Conservation (phyloP, 2,797 vertebrate species). For the Amblyopsis hoosieri region DNA sequence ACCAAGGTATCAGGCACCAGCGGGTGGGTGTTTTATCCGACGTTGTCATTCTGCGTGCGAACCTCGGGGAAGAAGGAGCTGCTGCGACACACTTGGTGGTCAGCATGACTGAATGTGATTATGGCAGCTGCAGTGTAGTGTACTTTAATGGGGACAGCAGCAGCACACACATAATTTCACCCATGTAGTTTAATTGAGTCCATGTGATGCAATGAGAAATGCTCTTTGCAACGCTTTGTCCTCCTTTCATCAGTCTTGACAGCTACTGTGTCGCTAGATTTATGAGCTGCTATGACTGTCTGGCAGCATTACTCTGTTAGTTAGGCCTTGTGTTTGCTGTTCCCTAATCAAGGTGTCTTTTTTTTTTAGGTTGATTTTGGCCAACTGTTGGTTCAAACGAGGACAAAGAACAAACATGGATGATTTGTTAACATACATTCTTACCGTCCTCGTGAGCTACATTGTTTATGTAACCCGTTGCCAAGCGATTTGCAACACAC, state of each 20-base stretch:
- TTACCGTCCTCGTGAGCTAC: conserved; percentile 38
- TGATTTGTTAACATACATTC: conserved; percentile 26
- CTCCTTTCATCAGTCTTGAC: background rate
- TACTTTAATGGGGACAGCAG: conserved; percentile 19
- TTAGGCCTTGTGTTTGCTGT: conserved; percentile 8
- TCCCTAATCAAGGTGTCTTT: conserved; percentile 34
- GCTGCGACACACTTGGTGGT: conserved; percentile 70
- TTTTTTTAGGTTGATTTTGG: conserved; percentile 36
- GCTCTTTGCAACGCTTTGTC: conserved; percentile 10
- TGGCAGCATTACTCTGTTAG: background rate
- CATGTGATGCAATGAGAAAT: conserved; percentile 22
- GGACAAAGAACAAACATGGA: conserved; percentile 41
- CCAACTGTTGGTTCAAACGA: conserved; percentile 23
- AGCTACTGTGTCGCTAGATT: conserved; percentile 3
- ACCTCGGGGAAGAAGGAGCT: conserved; percentile 53
- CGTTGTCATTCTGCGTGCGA: conserved; percentile 69
- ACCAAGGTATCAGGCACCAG: conserved; percentile 58
- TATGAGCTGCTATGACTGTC: background rate
- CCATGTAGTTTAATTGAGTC: conserved; percentile 10
- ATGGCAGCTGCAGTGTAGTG: conserved; percentile 29
- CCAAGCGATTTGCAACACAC: conserved; percentile 67
- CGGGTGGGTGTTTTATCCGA: conserved; percentile 73
- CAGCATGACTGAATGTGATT: conserved; percentile 62
- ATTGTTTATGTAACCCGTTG: conserved; percentile 43
- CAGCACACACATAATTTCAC: background rate